Percentiles rank a stretch among this genome's conserved stretches.
These are phyloP conservation scores for Phocides pigmalion DNA, from an alignment of 1,140 invertebrate species.

Conservation along the genomic window DNA sequence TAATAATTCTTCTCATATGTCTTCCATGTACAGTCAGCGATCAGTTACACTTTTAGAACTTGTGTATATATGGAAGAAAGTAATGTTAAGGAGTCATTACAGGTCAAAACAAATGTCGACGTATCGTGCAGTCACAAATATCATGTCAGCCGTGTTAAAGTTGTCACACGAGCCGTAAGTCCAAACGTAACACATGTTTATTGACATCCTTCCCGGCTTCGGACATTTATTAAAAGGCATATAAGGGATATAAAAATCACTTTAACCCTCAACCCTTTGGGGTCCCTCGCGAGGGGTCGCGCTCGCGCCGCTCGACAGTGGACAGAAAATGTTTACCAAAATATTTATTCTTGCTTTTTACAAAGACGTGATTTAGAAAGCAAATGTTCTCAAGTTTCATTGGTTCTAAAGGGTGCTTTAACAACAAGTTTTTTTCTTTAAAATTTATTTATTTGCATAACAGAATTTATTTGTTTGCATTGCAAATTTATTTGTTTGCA, in stretches of 20 bases:
- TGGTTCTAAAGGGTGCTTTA: slow-evolving; percentile 5
- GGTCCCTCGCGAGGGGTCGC: slow-evolving; percentile 34
- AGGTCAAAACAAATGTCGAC: too few species aligned
- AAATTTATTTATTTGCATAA: background rate
- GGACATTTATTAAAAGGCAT: slow-evolving; percentile 35
- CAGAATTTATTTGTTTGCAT: background rate
- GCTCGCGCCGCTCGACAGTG: slow-evolving; percentile 1
- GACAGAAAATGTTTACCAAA: slow-evolving; percentile 34
- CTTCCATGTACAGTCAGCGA: too few species aligned
- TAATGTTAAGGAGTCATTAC: too few species aligned
- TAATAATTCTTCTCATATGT: too few species aligned
- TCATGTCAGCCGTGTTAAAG: background rate
- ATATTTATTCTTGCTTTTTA: slow-evolving; percentile 21
- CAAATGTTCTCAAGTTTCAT: slow-evolving; percentile 31
- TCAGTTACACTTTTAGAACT: too few species aligned
- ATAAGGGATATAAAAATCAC: slow-evolving; percentile 34
- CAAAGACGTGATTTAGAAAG: slow-evolving; percentile 32
- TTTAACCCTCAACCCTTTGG: slow-evolving; percentile 39
- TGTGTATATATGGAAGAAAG: too few species aligned
- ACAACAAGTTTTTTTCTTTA: too few species aligned
- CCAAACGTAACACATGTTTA: slow-evolving; percentile 25
- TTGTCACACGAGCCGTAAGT: background rate
- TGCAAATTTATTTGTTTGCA: too few species aligned
- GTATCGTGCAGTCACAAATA: background rate
- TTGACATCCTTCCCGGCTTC: slow-evolving; percentile 18